phyloP scores from a whole-genome alignment of 2,888 invertebrate species.

The Papilio demoleus region DNA sequence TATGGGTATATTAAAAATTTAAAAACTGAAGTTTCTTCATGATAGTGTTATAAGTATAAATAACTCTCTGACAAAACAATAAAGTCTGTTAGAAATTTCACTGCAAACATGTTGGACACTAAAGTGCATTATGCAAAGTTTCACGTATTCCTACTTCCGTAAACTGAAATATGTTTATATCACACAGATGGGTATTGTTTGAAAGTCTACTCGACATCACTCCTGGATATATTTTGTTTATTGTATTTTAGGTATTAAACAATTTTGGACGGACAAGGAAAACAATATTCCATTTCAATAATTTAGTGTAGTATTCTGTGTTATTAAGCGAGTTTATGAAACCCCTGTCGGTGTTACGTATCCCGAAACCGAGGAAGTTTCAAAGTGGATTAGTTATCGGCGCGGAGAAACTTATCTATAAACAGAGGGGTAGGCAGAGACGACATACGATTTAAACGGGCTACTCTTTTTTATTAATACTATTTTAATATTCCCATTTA shows the following conservation, averaged over 20 bases:
- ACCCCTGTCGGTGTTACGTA: constrained; percentile 13
- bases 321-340: constrained; percentile 18
- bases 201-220: not conserved
- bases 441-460: no score
- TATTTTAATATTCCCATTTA: no score
- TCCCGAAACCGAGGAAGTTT: not conserved
- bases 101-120: not conserved
- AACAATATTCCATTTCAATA: not conserved
- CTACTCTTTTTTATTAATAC: no score
- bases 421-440: constrained; percentile 4
- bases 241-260: not conserved
- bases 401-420: not conserved
- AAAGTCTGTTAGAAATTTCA: not conserved
- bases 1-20: no score
- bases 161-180: not conserved
- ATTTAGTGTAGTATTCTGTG: not conserved
- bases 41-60: not conserved
- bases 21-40: not conserved
- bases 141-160: not conserved
- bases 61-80: not conserved
- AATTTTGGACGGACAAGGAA: constrained; percentile 13
- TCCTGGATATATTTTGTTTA: not conserved
- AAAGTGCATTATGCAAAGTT: not conserved
- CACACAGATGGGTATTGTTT: constrained; percentile 1
- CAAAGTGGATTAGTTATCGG: constrained; percentile 13